These are phyloP conservation scores for Anhinga anhinga DNA, from an alignment of 2,113 vertebrate species.

Conservation along the genomic window DNA sequence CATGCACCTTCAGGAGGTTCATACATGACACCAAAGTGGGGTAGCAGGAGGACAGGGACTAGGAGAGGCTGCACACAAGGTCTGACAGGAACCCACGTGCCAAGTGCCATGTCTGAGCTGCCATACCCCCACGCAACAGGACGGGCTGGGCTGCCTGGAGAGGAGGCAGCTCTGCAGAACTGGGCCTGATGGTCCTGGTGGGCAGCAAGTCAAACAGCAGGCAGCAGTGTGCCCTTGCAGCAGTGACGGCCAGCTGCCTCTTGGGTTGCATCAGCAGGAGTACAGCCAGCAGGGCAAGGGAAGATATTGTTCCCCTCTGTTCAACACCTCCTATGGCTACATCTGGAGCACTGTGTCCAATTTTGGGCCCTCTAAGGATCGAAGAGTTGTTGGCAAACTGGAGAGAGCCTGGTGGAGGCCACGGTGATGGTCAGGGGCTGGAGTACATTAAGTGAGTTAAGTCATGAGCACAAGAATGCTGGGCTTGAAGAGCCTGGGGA, in stretches of 20 bases:
- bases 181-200: background rate
- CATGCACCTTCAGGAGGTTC: background rate
- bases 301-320: background rate
- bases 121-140: background rate
- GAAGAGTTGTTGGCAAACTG: background rate
- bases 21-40: too few relatives aligned
- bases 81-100: rapidly evolving
- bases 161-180: background rate
- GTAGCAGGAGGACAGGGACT: background rate
- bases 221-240: background rate
- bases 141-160: background rate
- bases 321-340: background rate
- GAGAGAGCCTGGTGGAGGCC: background rate
- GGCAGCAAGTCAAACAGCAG: background rate
- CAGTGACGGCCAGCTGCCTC: too few relatives aligned
- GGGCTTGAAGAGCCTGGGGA: background rate
- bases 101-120: rapidly evolving
- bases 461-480: too few relatives aligned
- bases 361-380: background rate
- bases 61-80: background rate
- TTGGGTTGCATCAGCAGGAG: background rate
- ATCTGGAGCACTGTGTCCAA: too few relatives aligned
- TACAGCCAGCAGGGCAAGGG: background rate
- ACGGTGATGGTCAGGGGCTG: background rate
- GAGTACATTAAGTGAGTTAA: background rate